Base-by-base conservation (phyloP, 92 coral and sea anemone genomes). In the Paragorgia papillata region DNA sequence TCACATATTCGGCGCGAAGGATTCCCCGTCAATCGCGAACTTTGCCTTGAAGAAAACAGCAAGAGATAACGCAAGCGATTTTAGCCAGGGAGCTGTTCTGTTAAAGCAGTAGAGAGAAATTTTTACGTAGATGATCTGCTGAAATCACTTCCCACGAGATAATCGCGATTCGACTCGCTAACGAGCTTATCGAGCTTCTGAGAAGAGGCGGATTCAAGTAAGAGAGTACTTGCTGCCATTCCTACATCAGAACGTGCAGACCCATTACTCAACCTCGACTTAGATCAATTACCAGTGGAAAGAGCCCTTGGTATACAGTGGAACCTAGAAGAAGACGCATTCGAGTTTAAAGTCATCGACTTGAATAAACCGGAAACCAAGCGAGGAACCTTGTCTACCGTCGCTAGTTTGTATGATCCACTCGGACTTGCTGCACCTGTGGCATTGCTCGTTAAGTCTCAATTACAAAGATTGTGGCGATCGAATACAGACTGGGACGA, bases 341-440 rank as follows among this genome's bases (percentile, higher is more conserved):
- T 89, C 0, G 84, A 79, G 5, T 89, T 89, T 37, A 26, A 56
- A 56, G 62, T 89, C 27, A 64, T 41, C 37, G 39, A 80, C 9
- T 79, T 86, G 0, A 46, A 64, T 54, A 83, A 81, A 35, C 88
- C 95, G 13, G 85, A 83, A 31, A 86, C 90, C 0, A 83, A 76
- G 62, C 37, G 95, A 15, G 90, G 94, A 0, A 73, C 83, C 18
- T 59, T 89, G 57, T 83, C 85, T 0, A 80, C 87, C 8, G 83
- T 85, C 31, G 63, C 77, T 15, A 70, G 62, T 34, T 20, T 87
- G 67, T 84, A 71, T 25, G 91, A 90, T 44, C 91, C 89, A 15
- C 41, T 87, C 12, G 86, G 86, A 2, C 68, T 87, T 19, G 87
- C 85, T 20, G 87, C 85, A 7, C 91, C 96, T 3, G 87, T 86